These are phyloP conservation scores for Drosophila tropicalis DNA, from an alignment of 1,140 invertebrate genomes.

Conservation along the genomic window DNA sequence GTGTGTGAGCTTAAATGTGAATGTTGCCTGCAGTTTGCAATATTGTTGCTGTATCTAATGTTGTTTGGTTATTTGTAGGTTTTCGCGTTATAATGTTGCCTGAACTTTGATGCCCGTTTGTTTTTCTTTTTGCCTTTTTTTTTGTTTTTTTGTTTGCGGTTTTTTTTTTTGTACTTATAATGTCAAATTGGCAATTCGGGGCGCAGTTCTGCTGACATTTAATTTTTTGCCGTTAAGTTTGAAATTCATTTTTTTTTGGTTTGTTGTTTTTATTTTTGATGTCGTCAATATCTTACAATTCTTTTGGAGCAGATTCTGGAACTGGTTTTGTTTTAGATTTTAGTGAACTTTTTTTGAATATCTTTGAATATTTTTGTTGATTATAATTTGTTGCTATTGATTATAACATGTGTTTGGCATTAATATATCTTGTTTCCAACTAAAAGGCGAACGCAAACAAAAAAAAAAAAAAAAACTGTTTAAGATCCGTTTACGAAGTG, in stretches of 20 bases:
- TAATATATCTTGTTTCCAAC: constrained; percentile 42
- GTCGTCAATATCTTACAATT: constrained; percentile 60
- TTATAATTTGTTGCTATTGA: constrained; percentile 56
- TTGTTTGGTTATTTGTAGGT: constrained; percentile 56
- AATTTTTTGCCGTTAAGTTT: constrained; percentile 52
- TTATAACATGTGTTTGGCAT: constrained; percentile 48
- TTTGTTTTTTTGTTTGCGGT: constrained; percentile 37
- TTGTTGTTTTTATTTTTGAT: no score
- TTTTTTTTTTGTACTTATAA: constrained; percentile 36
- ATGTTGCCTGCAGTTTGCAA: constrained; percentile 54
- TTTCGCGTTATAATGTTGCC: constrained; percentile 62
- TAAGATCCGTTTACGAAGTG: constrained; percentile 2
- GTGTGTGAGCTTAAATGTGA: constrained; percentile 40
- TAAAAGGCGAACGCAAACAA: not conserved
- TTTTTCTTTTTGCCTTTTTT: not conserved
- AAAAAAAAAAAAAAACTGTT: not conserved
- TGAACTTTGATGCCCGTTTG: constrained; percentile 58
- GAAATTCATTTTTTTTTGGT: constrained; percentile 32
- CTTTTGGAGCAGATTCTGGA: constrained; percentile 59
- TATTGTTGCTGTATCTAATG: constrained; percentile 60
- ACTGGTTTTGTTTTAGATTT: constrained; percentile 16
- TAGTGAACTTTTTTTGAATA: constrained; percentile 34
- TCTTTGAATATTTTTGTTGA: constrained; percentile 32
- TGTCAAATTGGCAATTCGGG: constrained; percentile 56
- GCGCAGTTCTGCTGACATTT: constrained; percentile 68